Evolutionary conservation across 2,888 invertebrate species (phyloP).

Genomic region (Leptopilina myrica): DNA sequence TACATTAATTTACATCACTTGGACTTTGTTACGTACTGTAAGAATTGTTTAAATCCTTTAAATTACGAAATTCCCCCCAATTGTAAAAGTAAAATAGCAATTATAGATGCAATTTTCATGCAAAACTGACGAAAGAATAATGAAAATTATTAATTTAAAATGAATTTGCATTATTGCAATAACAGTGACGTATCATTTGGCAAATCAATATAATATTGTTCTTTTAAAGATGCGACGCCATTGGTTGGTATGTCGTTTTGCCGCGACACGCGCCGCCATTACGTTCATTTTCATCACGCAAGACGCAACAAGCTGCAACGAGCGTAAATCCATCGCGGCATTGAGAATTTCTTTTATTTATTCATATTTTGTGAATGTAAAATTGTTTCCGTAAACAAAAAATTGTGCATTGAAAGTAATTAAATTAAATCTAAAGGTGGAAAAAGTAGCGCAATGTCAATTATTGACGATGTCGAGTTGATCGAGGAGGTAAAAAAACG

Average conservation of each 20-base stretch:
- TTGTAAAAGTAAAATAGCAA: not conserved
- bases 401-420: not conserved
- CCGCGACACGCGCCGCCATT: conserved; percentile 47
- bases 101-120: not conserved
- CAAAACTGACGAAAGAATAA: not conserved
- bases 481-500: conserved; percentile 28
- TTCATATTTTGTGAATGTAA: not conserved
- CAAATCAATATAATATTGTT: conserved; percentile 55
- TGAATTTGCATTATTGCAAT: not conserved
- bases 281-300: conserved; percentile 21
- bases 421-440: not conserved
- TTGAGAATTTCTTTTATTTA: conserved; percentile 16
- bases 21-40: not conserved
- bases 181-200: conserved; percentile 27
- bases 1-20: conserved; percentile 6
- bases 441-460: conserved; percentile 25
- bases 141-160: not conserved
- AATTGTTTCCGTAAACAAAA: conserved; percentile 17
- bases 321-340: conserved; percentile 7
- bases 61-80: not conserved
- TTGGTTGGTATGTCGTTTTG: conserved; percentile 54
- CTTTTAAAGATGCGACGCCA: conserved; percentile 54
- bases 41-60: not conserved
- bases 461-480: conserved; percentile 18
- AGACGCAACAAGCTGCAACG: conserved; percentile 30